Percentiles rank a stretch among this genome's conserved stretches.
Evolutionary conservation across 2,888 invertebrate species (phyloP).

Genomic region (Pristionchus japonicus): DNA sequence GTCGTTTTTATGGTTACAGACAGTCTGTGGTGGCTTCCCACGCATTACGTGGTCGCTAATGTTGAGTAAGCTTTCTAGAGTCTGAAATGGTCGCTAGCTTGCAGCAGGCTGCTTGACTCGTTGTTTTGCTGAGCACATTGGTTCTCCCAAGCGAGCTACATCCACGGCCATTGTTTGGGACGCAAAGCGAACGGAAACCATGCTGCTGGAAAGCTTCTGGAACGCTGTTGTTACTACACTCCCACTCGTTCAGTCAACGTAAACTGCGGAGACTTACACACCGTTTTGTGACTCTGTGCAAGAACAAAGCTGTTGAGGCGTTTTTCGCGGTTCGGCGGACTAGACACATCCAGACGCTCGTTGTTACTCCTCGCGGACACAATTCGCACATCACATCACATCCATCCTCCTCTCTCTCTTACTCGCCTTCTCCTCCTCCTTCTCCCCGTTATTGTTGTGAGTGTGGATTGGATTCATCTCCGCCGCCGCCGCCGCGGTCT

Average conservation of each 20-base stretch:
- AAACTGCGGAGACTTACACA: too few relatives aligned
- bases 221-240: too few relatives aligned
- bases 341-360: not conserved
- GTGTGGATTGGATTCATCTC: slow-evolving; percentile 13
- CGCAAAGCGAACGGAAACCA: too few relatives aligned
- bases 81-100: not conserved
- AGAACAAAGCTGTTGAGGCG: too few relatives aligned
- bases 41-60: too few relatives aligned
- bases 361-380: not conserved
- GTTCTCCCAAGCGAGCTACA: not conserved
- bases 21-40: not conserved
- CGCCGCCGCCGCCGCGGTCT: not conserved
- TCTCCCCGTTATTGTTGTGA: not conserved
- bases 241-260: too few relatives aligned
- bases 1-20: not conserved
- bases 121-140: not conserved
- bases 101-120: not conserved
- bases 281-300: too few relatives aligned
- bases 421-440: not conserved
- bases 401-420: not conserved
- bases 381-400: not conserved
- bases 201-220: too few relatives aligned
- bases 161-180: not conserved
- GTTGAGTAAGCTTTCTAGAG: not conserved
- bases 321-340: not conserved